A percentile compares a stretch with the other conserved stretches of the same genome.
Conservation (phyloP, 2,888 invertebrate genomes). For the Drosophila parthenogenetica region DNA sequence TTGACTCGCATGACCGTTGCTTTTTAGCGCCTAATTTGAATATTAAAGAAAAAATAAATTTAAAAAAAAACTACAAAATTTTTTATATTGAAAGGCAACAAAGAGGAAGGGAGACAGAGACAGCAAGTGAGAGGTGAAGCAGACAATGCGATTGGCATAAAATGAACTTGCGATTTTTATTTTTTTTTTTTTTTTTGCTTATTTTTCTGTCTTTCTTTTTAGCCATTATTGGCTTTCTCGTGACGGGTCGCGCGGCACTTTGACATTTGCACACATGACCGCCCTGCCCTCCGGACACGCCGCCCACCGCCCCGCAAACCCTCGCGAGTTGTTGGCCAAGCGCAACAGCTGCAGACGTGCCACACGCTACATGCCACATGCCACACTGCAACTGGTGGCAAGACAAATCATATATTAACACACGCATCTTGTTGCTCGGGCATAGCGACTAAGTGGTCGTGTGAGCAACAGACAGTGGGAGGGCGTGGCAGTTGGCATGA, state of each 20-base stretch:
- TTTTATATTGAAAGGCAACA: slow-evolving; percentile 14
- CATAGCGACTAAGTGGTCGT: neutral
- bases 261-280: slow-evolving; percentile 67
- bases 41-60: slow-evolving; percentile 41
- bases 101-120: neutral
- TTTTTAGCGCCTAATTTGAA: slow-evolving; percentile 55
- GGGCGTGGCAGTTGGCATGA: no score
- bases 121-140: neutral
- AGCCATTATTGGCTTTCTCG: slow-evolving; percentile 46
- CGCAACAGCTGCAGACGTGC: neutral
- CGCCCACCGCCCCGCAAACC: neutral
- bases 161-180: slow-evolving; percentile 64
- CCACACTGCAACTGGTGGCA: neutral
- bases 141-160: slow-evolving; percentile 49
- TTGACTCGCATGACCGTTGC: slow-evolving; percentile 27
- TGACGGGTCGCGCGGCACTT: slow-evolving; percentile 51
- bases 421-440: slow-evolving; percentile 37
- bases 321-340: slow-evolving; percentile 6
- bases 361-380: slow-evolving; percentile 6
- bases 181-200: slow-evolving; percentile 40
- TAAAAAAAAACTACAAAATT: slow-evolving; percentile 27
- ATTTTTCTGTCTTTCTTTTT: neutral
- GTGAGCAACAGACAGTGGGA: neutral
- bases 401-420: slow-evolving; percentile 24
- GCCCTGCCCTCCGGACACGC: slow-evolving; percentile 14